A percentile compares a stretch with the other conserved stretches of the same genome.
Evolutionary conservation across 37 sponge, comb jelly and placozoan species (phyloP).

Genomic region (Theonella swinhoei): DNA sequence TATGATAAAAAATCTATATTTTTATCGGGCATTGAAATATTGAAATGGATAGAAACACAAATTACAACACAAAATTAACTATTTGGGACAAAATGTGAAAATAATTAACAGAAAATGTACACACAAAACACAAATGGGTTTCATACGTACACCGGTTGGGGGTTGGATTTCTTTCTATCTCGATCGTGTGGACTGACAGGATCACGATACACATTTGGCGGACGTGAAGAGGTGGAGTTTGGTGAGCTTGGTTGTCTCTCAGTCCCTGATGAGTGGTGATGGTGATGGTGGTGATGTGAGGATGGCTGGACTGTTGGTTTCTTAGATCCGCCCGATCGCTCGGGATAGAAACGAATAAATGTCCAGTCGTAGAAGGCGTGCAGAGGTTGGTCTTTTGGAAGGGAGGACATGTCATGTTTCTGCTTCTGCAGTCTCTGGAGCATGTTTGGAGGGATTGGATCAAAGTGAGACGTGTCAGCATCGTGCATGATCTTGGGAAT

Average conservation of each 20-base stretch:
- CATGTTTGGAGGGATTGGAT: slow-evolving; percentile 71
- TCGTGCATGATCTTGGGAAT: slow-evolving; percentile 84
- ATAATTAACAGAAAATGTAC: no score
- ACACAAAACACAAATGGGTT: no score
- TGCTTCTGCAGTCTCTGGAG: slow-evolving; percentile 47
- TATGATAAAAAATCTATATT: no score
- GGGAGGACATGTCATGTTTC: slow-evolving; percentile 34
- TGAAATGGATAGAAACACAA: no score
- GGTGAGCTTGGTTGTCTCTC: neutral
- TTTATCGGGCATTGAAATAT: no score
- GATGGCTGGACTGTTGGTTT: slow-evolving; percentile 31
- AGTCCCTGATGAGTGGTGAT: neutral
- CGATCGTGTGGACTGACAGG: neutral
- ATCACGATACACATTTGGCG: neutral
- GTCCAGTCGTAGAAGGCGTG: slow-evolving; percentile 97
- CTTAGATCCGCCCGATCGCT: slow-evolving; percentile 22
- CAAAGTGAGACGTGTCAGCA: slow-evolving; percentile 93
- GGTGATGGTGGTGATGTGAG: slow-evolving; percentile 2
- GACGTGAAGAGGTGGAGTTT: neutral
- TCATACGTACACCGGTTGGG: slow-evolving; percentile 81
- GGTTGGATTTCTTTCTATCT: slow-evolving; percentile 39
- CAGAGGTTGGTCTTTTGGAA: slow-evolving; percentile 72
- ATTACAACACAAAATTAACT: neutral
- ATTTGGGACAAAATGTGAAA: no score
- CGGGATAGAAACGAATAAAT: slow-evolving; percentile 82